Evolutionary conservation across 2,888 invertebrate genomes (phyloP).

Genomic region (Zele albiditarsus): DNA sequence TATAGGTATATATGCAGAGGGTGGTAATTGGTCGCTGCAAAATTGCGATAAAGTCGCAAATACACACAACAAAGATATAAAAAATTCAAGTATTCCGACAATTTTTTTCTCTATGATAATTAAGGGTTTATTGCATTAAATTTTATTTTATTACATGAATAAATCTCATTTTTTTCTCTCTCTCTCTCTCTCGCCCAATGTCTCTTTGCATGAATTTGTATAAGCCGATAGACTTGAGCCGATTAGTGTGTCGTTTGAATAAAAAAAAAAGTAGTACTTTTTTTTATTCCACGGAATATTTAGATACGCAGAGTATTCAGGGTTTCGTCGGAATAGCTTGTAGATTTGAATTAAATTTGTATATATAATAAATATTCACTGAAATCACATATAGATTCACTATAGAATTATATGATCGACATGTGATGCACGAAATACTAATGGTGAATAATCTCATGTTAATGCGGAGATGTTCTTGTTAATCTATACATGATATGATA

Average conservation of each 20-base stretch:
- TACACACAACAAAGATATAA: background rate
- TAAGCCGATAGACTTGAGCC: background rate
- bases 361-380: background rate
- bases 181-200: too few relatives aligned
- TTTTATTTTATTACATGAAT: background rate
- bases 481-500: background rate
- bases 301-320: background rate
- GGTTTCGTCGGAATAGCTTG: background rate
- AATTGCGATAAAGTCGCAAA: background rate
- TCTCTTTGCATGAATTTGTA: background rate
- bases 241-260: background rate
- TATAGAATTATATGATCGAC: background rate
- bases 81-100: background rate
- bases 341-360: background rate
- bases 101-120: background rate
- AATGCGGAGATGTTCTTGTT: too few relatives aligned
- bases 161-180: too few relatives aligned
- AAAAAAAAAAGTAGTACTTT: background rate
- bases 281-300: background rate
- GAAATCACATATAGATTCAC: too few relatives aligned
- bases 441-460: too few relatives aligned
- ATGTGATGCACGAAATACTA: background rate
- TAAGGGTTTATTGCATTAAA: background rate
- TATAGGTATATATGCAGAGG: background rate
- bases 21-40: background rate